Evolutionary conservation across 1,140 invertebrate species (phyloP).

Genomic region (Camponotus vicinus): DNA sequence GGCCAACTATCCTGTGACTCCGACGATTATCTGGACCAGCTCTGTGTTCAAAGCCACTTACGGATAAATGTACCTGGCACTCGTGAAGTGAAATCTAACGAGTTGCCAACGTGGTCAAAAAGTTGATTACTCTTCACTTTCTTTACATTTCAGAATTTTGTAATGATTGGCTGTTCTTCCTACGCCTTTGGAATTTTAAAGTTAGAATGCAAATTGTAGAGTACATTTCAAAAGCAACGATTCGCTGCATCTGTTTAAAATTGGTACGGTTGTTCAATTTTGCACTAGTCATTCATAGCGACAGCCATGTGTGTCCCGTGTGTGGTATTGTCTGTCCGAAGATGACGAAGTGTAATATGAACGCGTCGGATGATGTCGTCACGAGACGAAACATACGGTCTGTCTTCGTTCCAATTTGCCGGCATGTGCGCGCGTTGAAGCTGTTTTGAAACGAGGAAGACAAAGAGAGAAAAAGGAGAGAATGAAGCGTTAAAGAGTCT

Average conservation of each 20-base stretch:
- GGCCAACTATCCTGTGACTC: background rate
- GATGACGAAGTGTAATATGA: background rate
- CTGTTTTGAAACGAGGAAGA: background rate
- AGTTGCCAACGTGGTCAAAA: background rate
- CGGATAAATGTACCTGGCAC: constrained; percentile 32
- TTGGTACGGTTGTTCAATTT: constrained; percentile 5
- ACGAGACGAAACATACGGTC: constrained; percentile 35
- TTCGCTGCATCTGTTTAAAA: background rate
- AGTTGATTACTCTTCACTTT: background rate
- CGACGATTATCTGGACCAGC: constrained; percentile 3
- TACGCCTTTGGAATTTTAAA: background rate
- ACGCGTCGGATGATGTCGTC: constrained; percentile 18
- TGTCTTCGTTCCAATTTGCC: constrained; percentile 25
- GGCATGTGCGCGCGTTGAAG: background rate
- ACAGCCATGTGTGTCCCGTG: constrained; percentile 10
- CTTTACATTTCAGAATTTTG: background rate
- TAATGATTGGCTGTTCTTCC: background rate
- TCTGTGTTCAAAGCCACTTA: constrained; percentile 24
- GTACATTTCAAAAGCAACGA: background rate
- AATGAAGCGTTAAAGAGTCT: constrained; percentile 4
- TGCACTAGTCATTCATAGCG: background rate
- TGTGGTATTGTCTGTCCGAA: constrained; percentile 13
- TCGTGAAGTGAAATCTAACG: background rate
- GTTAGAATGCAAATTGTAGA: background rate
- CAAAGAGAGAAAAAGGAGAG: constrained; percentile 1